phyloP scores from a whole-genome alignment of 2,113 vertebrate species.

The Tragelaphus buxtoni region DNA sequence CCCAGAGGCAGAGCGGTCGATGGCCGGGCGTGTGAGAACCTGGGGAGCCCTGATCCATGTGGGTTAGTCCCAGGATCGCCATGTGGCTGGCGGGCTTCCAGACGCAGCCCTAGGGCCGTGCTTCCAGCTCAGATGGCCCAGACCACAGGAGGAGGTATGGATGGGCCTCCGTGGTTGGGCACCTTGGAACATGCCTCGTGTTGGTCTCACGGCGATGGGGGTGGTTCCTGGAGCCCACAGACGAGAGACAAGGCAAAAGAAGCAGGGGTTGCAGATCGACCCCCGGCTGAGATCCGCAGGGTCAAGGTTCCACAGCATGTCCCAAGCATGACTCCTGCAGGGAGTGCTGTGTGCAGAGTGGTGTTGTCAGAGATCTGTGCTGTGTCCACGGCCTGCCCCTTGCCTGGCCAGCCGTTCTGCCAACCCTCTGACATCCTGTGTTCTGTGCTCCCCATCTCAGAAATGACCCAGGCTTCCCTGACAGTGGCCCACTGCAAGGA shows the following conservation, averaged over 20 bases:
- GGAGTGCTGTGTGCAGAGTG: accelerated
- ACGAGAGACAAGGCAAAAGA: accelerated
- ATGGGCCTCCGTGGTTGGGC: not conserved
- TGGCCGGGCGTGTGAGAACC: accelerated
- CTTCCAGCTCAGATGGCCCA: accelerated
- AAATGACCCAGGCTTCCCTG: not conserved
- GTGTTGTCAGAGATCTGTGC: accelerated
- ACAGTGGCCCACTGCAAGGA: no score
- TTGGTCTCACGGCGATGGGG: accelerated
- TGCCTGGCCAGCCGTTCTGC: accelerated
- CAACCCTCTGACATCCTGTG: accelerated
- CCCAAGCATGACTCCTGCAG: accelerated
- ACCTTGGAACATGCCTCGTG: accelerated
- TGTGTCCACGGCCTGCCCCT: accelerated
- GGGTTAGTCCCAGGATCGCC: not conserved
- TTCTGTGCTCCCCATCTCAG: not conserved
- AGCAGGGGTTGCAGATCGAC: accelerated
- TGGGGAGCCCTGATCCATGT: accelerated
- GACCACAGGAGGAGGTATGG: accelerated
- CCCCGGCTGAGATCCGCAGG: not conserved
- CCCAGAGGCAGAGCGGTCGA: accelerated
- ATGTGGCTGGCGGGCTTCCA: not conserved
- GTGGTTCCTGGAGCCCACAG: no score
- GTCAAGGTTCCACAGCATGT: accelerated
- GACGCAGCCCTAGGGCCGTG: accelerated